Conservation (phyloP, 2,113 vertebrate genomes). For the Danionella cerebrum region DNA sequence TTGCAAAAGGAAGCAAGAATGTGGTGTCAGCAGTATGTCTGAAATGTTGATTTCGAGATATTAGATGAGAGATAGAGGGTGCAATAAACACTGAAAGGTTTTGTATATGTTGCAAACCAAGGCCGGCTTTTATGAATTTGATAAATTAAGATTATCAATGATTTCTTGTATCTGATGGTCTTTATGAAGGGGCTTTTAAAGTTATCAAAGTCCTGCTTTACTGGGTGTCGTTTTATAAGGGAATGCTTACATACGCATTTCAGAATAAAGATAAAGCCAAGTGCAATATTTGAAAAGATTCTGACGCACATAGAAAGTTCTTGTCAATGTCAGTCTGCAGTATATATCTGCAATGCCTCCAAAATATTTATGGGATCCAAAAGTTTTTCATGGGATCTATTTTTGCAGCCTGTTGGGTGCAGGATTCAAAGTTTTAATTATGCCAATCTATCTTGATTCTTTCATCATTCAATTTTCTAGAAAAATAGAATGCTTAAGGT, state of each 20-base stretch:
- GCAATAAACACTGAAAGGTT: background rate
- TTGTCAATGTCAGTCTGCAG: too few species aligned
- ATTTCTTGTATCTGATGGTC: background rate
- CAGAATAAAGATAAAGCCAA: background rate
- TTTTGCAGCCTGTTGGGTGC: too few species aligned
- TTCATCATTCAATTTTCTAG: too few species aligned
- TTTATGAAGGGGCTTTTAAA: background rate
- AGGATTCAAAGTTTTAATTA: too few species aligned
- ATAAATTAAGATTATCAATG: background rate
- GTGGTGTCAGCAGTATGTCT: constrained; percentile 51
- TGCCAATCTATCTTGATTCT: too few species aligned
- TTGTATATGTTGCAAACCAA: background rate
- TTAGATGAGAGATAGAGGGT: constrained; percentile 56
- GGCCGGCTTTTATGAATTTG: background rate
- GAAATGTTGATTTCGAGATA: constrained; percentile 54
- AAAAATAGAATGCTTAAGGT: too few species aligned
- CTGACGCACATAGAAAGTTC: background rate
- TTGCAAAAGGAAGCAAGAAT: constrained; percentile 35
- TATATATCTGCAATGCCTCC: too few species aligned
- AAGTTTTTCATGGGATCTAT: too few species aligned
- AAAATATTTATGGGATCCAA: too few species aligned
- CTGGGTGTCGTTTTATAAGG: background rate
- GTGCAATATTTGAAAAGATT: background rate
- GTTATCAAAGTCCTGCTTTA: background rate
- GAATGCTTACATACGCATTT: too few species aligned